Conservation (phyloP, 37 sponge, comb jelly and placozoan genomes). For the Beroe forskalii region DNA sequence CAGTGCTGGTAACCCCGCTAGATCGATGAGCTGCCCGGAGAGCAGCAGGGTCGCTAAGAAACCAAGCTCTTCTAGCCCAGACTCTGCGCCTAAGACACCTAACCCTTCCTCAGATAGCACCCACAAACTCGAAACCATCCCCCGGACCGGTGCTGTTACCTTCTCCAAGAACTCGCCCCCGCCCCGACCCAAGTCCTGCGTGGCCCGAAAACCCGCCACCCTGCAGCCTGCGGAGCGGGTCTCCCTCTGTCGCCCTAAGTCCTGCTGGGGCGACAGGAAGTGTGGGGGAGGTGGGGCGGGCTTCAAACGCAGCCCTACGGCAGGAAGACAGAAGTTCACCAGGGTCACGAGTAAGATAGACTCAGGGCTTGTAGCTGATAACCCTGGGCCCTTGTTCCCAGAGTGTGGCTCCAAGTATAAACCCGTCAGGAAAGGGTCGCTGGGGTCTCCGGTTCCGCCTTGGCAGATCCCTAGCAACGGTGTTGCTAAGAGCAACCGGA, state of each 20-base stretch:
- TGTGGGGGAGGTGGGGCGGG: neutral
- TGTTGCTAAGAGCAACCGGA: neutral
- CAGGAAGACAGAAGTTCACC: neutral
- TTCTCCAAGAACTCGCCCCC: neutral
- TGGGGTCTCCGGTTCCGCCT: neutral
- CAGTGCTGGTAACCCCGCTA: neutral
- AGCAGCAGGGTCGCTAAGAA: neutral
- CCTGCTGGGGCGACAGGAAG: slow-evolving; percentile 41
- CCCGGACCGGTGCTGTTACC: neutral
- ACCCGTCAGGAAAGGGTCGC: neutral
- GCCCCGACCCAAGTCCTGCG: slow-evolving; percentile 7
- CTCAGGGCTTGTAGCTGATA: neutral
- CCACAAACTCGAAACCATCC: neutral
- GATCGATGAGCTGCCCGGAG: neutral
- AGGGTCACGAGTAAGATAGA: slow-evolving; percentile 32
- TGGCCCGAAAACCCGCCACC: neutral
- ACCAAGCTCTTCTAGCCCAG: neutral
- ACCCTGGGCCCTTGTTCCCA: neutral
- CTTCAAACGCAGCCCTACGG: neutral
- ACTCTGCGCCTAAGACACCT: neutral
- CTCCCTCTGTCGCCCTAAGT: neutral
- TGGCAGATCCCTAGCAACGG: neutral
- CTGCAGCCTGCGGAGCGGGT: neutral
- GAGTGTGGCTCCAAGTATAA: neutral
- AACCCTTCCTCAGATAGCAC: neutral